Conservation (phyloP, 2,888 invertebrate genomes). For the Tromatobia lineatoria region DNA sequence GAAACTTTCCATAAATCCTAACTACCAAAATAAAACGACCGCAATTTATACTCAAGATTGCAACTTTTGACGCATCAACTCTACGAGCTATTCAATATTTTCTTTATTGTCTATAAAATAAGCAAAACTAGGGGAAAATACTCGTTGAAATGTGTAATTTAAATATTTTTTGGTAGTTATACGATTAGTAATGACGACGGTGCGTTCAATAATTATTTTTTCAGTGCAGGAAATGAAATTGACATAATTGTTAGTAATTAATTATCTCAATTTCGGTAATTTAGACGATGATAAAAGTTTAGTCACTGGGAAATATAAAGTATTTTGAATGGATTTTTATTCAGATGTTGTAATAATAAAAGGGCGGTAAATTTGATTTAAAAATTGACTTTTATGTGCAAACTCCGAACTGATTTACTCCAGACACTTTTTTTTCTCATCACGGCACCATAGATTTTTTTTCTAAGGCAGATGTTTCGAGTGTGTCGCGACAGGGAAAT, state of each 20-base stretch:
- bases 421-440: background rate
- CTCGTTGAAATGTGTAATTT: too few relatives aligned
- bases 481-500: slow-evolving; percentile 14
- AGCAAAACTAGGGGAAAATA: too few relatives aligned
- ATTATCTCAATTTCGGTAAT: too few relatives aligned
- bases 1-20: slow-evolving; percentile 18
- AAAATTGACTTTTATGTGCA: background rate
- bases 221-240: too few relatives aligned
- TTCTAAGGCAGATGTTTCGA: slow-evolving; percentile 9
- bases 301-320: too few relatives aligned
- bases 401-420: background rate
- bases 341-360: background rate
- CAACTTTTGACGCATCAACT: background rate
- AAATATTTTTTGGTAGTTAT: too few relatives aligned
- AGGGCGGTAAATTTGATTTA: background rate
- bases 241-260: too few relatives aligned
- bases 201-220: too few relatives aligned
- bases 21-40: slow-evolving; percentile 3
- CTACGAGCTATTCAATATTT: background rate
- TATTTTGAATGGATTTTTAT: too few relatives aligned
- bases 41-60: background rate
- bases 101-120: background rate
- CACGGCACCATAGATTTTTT: slow-evolving; percentile 3
- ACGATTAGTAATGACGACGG: too few relatives aligned
- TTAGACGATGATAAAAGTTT: too few relatives aligned